Percentiles rank a stretch among this genome's conserved stretches.
These are phyloP conservation scores for Sceloporus undulatus DNA, from an alignment of 2,113 vertebrate species.

Conservation along the genomic window DNA sequence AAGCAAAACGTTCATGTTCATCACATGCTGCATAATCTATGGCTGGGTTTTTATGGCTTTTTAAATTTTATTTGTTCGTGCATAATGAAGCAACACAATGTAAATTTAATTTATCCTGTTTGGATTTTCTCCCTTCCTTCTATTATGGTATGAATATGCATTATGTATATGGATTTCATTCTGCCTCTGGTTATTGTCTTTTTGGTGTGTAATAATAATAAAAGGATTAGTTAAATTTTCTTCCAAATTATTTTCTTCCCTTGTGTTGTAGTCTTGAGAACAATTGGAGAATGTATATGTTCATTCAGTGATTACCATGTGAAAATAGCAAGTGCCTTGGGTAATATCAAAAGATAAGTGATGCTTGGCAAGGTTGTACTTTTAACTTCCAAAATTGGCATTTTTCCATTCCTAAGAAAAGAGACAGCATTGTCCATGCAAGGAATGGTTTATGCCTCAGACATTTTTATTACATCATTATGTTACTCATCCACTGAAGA, in stretches of 20 bases:
- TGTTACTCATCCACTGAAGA: too few relatives aligned
- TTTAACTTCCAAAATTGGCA: background rate
- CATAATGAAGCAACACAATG: conserved; percentile 53
- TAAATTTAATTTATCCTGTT: conserved; percentile 59
- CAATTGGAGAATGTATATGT: background rate
- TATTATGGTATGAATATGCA: conserved; percentile 44
- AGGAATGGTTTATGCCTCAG: background rate
- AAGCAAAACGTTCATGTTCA: background rate
- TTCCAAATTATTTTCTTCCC: conserved; percentile 35
- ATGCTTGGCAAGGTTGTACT: background rate
- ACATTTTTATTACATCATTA: background rate
- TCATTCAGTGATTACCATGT: conserved; percentile 31
- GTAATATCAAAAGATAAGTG: conserved; percentile 22
- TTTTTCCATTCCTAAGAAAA: background rate
- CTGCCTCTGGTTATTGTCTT: conserved; percentile 48
- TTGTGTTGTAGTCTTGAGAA: conserved; percentile 33
- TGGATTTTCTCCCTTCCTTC: conserved; percentile 48
- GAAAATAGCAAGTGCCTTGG: background rate
- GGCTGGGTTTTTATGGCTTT: conserved; percentile 53
- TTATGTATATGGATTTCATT: conserved; percentile 65
- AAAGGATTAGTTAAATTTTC: conserved; percentile 49
- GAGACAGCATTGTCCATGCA: background rate
- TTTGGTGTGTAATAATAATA: conserved; percentile 37
- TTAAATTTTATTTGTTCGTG: conserved; percentile 55
- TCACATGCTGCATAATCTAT: conserved; percentile 16